Base-by-base conservation (phyloP, 2,797 vertebrate species). In the Melanotaenia parkinsoni region DNA sequence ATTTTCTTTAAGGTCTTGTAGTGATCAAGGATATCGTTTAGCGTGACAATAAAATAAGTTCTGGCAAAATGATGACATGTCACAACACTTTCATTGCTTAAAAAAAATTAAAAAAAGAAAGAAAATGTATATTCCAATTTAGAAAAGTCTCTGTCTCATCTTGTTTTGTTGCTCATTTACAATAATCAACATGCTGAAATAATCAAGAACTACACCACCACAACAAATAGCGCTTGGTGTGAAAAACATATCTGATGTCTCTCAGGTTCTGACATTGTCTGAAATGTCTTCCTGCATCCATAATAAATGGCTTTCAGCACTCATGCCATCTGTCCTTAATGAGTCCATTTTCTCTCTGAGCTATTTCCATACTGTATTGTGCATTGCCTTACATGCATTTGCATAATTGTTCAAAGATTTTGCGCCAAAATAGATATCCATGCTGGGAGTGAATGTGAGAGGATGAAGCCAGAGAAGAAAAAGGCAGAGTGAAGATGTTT, bases 391-490 rank as follows among this genome's bases (percentile, higher is more conserved):
- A 95, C 92, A 92, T 71, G 90, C 94, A 97, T 98, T 97, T 96
- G 95, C 96, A 98, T 98, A 98, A 98, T 97, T 98, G 96, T 95
- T 96, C 93, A 96, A 97, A 97, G 96, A 97, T 96, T 97, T 96
- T 95, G 92, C 93, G 94, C 91, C 94, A 96, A 97, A 97, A 97
- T 96, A 96, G 96, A 97, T 97, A 96, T 95, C 93, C 94, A 95
- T 90, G 86, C 93, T 93, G 94, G 94, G 94, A 95, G 91, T 91
- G 93, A 95, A 91, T 92, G 92, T 93, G 93, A 93, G 88, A 87
- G 91, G 94, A 92, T 87, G 92, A 92, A 92, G 94, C 79, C 57
- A 86, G 93, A 91, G 86, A 83, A 84, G 79, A 90, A 83, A 64
- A 72, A 82, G 62, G 80, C 83, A 88, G 86, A 92, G 95, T 89